Evolutionary conservation across 2,797 vertebrate genomes (phyloP).

Genomic region (Sebastes oblongus): DNA sequence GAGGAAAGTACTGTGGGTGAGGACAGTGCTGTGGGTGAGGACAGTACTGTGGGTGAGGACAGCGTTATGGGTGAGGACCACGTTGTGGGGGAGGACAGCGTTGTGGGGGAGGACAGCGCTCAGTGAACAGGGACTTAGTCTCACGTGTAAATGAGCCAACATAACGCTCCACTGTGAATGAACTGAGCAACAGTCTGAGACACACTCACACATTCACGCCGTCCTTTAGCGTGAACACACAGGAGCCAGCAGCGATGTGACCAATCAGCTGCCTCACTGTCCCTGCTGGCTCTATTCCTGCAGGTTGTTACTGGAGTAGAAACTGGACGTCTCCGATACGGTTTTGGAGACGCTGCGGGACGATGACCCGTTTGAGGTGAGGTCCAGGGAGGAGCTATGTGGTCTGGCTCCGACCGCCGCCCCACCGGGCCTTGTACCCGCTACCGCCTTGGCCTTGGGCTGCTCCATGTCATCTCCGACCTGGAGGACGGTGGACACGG

Average conservation of each 20-base stretch:
- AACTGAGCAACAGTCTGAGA: neutral
- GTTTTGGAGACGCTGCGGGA: slow-evolving; percentile 92
- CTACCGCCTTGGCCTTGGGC: slow-evolving; percentile 66
- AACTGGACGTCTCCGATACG: slow-evolving; percentile 89
- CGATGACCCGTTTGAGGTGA: slow-evolving; percentile 91
- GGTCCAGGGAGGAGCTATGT: slow-evolving; percentile 84
- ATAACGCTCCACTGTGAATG: neutral
- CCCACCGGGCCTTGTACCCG: slow-evolving; percentile 1
- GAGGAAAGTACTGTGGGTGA: too few relatives aligned
- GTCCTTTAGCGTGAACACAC: slow-evolving; percentile 12
- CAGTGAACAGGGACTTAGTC: slow-evolving; percentile 4
- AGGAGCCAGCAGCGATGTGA: slow-evolving; percentile 16
- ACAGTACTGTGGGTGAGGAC: too few relatives aligned
- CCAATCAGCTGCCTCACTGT: slow-evolving; percentile 22
- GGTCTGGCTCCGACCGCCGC: slow-evolving; percentile 13
- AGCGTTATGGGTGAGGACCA: neutral
- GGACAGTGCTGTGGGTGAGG: too few relatives aligned
- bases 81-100: neutral
- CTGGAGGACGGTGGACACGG: slow-evolving; percentile 84
- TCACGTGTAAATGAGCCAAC: slow-evolving; percentile 13
- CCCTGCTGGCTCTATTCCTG: slow-evolving; percentile 66
- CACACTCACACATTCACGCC: slow-evolving; percentile 14
- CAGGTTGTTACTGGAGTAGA: slow-evolving; percentile 89
- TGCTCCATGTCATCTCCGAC: slow-evolving; percentile 78
- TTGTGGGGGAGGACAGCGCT: neutral